These are phyloP conservation scores for Cacatua alba DNA, from an alignment of 2,113 vertebrate genomes.

Conservation along the genomic window DNA sequence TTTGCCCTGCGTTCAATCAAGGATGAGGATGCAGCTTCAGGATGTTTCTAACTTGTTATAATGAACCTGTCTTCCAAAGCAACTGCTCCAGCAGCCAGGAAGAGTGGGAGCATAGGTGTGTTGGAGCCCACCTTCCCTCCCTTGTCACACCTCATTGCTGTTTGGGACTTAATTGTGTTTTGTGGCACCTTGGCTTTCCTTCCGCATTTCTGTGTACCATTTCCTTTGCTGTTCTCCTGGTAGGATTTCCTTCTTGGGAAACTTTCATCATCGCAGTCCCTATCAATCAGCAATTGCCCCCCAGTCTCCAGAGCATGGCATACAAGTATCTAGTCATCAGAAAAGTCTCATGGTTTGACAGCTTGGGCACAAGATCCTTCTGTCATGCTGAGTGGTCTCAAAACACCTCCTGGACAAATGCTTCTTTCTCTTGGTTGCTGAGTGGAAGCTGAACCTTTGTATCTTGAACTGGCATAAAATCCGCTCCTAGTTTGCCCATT, in stretches of 20 bases:
- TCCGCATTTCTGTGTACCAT: background rate
- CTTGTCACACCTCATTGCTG: background rate
- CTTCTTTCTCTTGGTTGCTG: background rate
- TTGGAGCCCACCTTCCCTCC: background rate
- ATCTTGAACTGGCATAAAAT: background rate
- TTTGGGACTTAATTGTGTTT: background rate
- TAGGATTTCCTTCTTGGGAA: background rate
- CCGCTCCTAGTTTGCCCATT: background rate
- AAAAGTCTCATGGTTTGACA: background rate
- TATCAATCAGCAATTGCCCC: background rate
- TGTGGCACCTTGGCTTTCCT: background rate
- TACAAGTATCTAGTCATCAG: background rate
- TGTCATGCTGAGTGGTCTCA: background rate
- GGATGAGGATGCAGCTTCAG: background rate
- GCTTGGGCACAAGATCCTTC: background rate
- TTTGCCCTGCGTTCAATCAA: background rate
- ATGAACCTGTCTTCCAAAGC: background rate
- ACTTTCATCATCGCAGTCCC: background rate
- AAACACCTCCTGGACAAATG: background rate
- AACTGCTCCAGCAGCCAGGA: background rate
- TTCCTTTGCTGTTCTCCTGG: background rate
- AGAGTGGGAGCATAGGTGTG: accelerated
- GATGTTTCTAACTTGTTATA: background rate
- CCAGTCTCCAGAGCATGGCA: background rate
- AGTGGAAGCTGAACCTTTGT: background rate